Conservation (phyloP, 2,113 vertebrate genomes). For the Ictidomys tridecemlineatus region DNA sequence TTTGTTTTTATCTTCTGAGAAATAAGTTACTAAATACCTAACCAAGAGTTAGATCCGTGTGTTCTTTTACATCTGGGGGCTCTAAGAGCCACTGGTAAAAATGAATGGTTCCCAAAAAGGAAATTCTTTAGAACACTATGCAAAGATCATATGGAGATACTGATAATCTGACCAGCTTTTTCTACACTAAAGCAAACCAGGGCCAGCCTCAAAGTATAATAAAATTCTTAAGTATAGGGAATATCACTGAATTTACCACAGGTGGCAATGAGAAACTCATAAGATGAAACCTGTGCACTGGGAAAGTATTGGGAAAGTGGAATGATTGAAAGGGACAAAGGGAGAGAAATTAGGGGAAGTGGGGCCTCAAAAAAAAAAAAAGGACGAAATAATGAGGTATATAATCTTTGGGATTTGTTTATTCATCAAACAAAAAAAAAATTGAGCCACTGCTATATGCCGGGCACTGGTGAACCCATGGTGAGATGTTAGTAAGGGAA, state of each 20-base stretch:
- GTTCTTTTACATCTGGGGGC: background rate
- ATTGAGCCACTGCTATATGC: background rate
- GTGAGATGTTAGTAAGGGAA: background rate
- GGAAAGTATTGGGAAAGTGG: background rate
- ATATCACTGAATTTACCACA: background rate
- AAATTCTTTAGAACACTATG: slow-evolving; percentile 46
- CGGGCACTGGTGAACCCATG: background rate
- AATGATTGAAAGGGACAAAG: background rate
- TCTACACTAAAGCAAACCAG: slow-evolving; percentile 40
- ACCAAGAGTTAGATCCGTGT: background rate
- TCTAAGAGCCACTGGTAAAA: slow-evolving; percentile 2
- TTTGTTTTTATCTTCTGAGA: slow-evolving; percentile 39
- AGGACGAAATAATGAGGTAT: background rate
- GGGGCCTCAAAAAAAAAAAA: background rate
- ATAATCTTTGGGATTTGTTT: background rate
- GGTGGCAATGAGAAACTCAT: slow-evolving; percentile 18
- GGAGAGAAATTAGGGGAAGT: background rate
- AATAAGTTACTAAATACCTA: slow-evolving; percentile 31
- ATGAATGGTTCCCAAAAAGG: background rate
- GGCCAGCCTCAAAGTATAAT: background rate
- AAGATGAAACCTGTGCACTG: background rate
- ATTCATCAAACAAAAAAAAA: background rate
- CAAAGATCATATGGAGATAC: background rate
- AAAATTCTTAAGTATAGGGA: background rate
- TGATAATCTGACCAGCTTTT: background rate